phyloP scores from a whole-genome alignment of 2,113 vertebrate species.

The Pyrgilauda ruficollis region DNA sequence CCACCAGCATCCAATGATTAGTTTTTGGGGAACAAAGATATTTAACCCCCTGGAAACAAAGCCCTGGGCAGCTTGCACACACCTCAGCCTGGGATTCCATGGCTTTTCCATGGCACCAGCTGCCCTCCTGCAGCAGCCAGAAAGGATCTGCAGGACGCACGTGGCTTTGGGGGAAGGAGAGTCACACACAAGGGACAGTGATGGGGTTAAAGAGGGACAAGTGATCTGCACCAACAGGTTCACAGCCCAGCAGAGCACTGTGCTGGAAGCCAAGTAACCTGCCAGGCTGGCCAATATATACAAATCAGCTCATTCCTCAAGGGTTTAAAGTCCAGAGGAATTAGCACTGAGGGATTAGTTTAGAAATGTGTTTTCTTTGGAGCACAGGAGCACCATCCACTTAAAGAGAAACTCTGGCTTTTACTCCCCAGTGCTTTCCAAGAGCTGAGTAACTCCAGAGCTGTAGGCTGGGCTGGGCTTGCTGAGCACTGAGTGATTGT shows the following conservation, averaged over 20 bases:
- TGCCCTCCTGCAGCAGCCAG: neutral
- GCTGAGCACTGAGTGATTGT: neutral
- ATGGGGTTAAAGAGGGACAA: neutral
- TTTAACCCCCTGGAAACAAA: neutral
- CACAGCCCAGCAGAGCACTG: neutral
- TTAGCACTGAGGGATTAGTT: conserved; percentile 37
- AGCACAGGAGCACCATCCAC: neutral
- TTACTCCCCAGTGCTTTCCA: neutral
- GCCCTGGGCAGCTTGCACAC: fast-evolving
- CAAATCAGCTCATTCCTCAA: conserved; percentile 50
- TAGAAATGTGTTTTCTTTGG: conserved; percentile 48
- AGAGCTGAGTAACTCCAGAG: neutral
- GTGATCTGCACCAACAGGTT: neutral
- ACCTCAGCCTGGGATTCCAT: neutral
- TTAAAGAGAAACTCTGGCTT: neutral
- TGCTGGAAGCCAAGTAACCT: conserved; percentile 18
- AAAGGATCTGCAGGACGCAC: neutral
- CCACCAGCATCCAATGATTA: neutral
- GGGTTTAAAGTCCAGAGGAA: conserved; percentile 30
- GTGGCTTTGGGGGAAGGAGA: neutral
- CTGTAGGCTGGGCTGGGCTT: neutral
- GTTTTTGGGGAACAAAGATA: neutral
- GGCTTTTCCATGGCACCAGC: neutral
- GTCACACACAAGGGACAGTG: neutral
- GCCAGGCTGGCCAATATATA: conserved; percentile 7